phyloP scores from a whole-genome alignment of 35 echinoderm and acorn worm species.

The Anneissia japonica region DNA sequence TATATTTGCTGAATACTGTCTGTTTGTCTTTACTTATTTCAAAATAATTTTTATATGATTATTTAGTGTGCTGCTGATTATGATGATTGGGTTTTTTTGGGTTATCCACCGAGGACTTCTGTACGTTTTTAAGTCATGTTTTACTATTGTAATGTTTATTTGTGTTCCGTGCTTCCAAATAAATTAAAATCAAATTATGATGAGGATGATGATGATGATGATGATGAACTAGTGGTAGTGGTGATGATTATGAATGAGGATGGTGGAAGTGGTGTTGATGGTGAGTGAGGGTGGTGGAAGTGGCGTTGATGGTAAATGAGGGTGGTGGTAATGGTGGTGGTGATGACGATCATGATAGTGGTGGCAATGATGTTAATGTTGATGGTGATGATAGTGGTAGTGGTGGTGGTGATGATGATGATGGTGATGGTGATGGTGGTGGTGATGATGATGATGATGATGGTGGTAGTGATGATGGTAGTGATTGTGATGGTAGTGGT shows the following conservation, averaged over 20 bases:
- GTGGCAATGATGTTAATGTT: neutral
- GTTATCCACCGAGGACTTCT: no score
- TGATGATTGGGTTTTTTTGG: no score
- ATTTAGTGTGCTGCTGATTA: no score
- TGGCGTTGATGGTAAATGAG: slow-evolving; percentile 3
- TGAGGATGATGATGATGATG: no score
- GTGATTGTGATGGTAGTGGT: neutral
- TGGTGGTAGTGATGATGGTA: slow-evolving; percentile 2
- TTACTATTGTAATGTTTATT: no score
- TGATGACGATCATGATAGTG: neutral
- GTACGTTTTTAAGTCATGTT: no score
- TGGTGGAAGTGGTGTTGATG: neutral
- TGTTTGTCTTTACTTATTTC: no score
- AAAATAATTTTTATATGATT: no score
- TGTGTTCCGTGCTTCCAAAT: no score
- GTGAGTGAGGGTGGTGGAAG: neutral
- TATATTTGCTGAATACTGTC: no score
- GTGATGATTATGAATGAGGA: neutral
- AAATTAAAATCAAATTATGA: no score
- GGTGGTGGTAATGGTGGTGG: neutral
- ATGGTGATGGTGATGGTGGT: neutral
- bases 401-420: neutral
- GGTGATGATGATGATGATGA: slow-evolving; percentile 3
- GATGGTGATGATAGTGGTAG: slow-evolving; percentile 2
- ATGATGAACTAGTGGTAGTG: neutral